Evolutionary conservation across 30 jellyfish, hydroid and myxozoan genomes (phyloP).

Genomic region (Aurelia aurita): DNA sequence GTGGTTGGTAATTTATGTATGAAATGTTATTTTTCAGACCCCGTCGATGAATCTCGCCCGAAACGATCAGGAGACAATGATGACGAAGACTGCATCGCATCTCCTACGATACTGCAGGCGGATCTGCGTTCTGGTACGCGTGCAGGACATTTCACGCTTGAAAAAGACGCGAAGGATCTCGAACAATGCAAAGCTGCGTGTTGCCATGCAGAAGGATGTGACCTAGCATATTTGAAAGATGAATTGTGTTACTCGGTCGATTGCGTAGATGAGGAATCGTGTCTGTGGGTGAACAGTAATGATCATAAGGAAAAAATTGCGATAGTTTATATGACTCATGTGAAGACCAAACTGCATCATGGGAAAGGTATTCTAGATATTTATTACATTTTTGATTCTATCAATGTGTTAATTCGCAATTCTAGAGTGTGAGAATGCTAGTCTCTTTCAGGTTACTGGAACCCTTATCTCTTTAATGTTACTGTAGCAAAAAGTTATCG

Average conservation of each 20-base stretch:
- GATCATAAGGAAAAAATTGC: constrained; percentile 13
- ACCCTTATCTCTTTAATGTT: no score
- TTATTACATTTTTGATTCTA: neutral
- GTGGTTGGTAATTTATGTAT: no score
- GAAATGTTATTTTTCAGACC: neutral
- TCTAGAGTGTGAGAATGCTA: no score
- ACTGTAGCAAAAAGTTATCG: no score
- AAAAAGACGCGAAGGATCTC: constrained; percentile 62
- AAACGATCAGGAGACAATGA: constrained; percentile 50
- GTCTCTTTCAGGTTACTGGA: no score
- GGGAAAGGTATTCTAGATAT: constrained; percentile 14
- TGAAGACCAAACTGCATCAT: constrained; percentile 4
- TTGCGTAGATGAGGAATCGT: constrained; percentile 73
- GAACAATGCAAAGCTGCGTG: constrained; percentile 75
- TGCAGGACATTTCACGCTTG: constrained; percentile 65
- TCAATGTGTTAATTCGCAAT: neutral
- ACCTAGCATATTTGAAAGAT: constrained; percentile 76
- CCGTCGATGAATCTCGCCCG: constrained; percentile 32
- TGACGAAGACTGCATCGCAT: constrained; percentile 38
- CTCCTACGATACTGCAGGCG: constrained; percentile 62
- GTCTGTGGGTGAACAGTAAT: constrained; percentile 72
- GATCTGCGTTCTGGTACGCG: constrained; percentile 57
- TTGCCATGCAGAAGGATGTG: constrained; percentile 64
- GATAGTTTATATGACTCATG: constrained; percentile 19
- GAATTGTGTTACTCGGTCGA: constrained; percentile 73